These are phyloP conservation scores for Ceyx margarethae DNA, from an alignment of 2,113 vertebrate species.

Conservation along the genomic window DNA sequence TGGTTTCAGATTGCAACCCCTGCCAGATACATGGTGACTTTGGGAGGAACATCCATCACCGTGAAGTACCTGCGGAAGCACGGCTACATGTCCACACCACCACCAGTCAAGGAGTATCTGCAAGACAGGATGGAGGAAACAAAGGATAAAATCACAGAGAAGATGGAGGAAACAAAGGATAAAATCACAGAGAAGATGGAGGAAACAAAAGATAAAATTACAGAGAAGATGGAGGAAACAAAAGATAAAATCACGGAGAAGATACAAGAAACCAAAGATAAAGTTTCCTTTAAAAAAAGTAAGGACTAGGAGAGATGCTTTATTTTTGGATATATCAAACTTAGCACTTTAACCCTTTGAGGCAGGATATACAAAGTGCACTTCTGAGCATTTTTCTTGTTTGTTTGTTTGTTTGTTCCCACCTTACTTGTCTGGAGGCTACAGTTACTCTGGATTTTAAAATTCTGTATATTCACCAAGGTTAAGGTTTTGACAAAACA, in stretches of 20 bases:
- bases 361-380: conserved; percentile 21
- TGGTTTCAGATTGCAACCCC: conserved; percentile 89
- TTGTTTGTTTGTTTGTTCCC: no score
- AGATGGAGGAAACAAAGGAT: conserved; percentile 85
- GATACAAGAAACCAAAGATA: conserved; percentile 95
- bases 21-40: conserved; percentile 89
- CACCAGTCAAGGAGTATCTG: conserved; percentile 91
- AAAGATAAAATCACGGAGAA: conserved; percentile 83
- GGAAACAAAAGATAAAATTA: conserved; percentile 91
- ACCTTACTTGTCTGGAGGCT: neutral
- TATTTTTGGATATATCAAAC: neutral
- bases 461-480: conserved; percentile 2
- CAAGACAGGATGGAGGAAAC: conserved; percentile 90
- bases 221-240: conserved; percentile 86
- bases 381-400: conserved; percentile 9
- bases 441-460: conserved; percentile 33
- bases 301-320: conserved; percentile 74
- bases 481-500: neutral
- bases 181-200: conserved; percentile 84
- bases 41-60: conserved; percentile 91
- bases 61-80: conserved; percentile 90
- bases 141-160: conserved; percentile 80
- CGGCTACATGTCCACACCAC: conserved; percentile 91
- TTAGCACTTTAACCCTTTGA: conserved; percentile 64
- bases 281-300: conserved; percentile 93